Percentiles rank a stretch among this genome's conserved stretches.
Evolutionary conservation across 2,888 invertebrate species (phyloP).

Genomic region (Eupithecia exiguata): DNA sequence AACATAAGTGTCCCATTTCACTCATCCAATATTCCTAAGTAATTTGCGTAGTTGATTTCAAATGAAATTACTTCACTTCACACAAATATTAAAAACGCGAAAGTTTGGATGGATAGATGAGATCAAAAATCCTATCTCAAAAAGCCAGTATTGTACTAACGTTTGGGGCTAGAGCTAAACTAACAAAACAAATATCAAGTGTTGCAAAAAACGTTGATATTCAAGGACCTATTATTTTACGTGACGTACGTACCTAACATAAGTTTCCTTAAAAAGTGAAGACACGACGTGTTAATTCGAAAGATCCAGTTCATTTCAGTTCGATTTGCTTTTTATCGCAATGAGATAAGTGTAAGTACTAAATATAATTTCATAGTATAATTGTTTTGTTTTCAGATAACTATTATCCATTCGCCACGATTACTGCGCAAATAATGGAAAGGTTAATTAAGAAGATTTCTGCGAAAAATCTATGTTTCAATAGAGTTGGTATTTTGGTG

Average conservation of each 20-base stretch:
- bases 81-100: too few species aligned
- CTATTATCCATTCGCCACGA: slow-evolving; percentile 11
- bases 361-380: neutral
- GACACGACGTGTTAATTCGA: neutral
- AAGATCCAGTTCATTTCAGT: slow-evolving; percentile 9
- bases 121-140: too few species aligned
- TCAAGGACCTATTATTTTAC: neutral
- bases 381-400: slow-evolving; percentile 19
- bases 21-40: too few species aligned
- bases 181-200: neutral
- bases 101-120: too few species aligned
- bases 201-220: neutral
- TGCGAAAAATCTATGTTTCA: slow-evolving; percentile 5
- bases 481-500: neutral
- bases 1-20: too few species aligned
- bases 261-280: neutral
- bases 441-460: slow-evolving; percentile 18
- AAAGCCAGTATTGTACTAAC: too few species aligned
- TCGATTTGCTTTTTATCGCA: neutral
- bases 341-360: slow-evolving; percentile 4
- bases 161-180: neutral
- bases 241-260: too few species aligned
- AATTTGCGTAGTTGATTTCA: too few species aligned
- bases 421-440: slow-evolving; percentile 22
- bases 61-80: too few species aligned